Conservation (phyloP, 2,888 invertebrate species). For the Mylabris sibirica region DNA sequence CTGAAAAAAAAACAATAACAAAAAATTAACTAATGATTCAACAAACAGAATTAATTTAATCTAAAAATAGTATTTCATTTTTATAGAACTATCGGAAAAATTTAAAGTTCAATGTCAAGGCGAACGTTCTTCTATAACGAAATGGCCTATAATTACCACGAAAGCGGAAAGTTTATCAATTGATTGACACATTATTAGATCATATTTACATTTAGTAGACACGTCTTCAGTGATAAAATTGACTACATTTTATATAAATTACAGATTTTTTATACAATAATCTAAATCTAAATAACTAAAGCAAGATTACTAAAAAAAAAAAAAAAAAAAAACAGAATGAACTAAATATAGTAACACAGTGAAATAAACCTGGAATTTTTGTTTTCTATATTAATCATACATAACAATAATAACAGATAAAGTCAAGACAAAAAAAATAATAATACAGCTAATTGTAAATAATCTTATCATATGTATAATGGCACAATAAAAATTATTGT, state of each 20-base stretch:
- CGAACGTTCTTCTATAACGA: neutral
- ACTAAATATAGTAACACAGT: neutral
- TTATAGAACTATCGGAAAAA: neutral
- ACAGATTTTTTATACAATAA: neutral
- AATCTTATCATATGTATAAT: neutral
- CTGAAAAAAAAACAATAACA: conserved; percentile 63
- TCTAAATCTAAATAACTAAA: neutral
- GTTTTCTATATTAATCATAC: neutral
- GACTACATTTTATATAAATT: neutral
- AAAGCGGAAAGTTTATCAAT: neutral
- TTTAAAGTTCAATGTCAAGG: conserved; percentile 1
- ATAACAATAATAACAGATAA: neutral
- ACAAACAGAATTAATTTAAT: no score
- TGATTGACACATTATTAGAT: neutral
- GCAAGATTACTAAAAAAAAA: neutral
- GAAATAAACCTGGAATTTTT: neutral
- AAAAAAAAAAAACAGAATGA: neutral
- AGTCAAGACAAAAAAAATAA: neutral
- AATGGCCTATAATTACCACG: neutral
- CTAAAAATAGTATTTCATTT: neutral
- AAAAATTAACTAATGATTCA: neutral
- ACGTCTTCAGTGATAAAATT: neutral
- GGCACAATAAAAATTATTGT: neutral
- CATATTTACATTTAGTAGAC: neutral
- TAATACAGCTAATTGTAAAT: neutral